A percentile compares a stretch with the other conserved stretches of the same genome.
Conservation (phyloP, 2,888 invertebrate genomes). For the Anoncus sp. region DNA sequence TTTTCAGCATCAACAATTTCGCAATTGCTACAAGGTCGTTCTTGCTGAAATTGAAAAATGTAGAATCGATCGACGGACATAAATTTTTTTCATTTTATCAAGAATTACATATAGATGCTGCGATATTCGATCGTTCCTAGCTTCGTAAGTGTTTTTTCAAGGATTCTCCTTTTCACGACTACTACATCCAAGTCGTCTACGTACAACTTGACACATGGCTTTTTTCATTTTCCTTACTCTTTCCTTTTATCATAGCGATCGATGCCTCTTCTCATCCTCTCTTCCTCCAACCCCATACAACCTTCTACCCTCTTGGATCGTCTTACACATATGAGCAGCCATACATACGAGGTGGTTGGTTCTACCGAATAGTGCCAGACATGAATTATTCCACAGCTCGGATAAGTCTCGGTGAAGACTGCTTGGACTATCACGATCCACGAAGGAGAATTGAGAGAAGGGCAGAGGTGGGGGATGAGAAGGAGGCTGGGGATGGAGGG, state of each 20-base stretch:
- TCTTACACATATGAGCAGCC: not conserved
- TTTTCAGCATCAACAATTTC: slow-evolving; percentile 1
- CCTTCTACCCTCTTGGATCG: not conserved
- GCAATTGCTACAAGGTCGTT: not conserved
- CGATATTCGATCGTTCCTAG: not conserved
- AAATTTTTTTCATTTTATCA: slow-evolving; percentile 15
- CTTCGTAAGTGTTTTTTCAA: slow-evolving; percentile 4
- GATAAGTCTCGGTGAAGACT: slow-evolving; percentile 50
- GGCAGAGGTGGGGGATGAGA: not conserved
- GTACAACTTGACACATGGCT: not conserved
- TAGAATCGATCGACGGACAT: not conserved
- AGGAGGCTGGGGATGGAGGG: not conserved
- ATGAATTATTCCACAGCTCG: slow-evolving; percentile 63
- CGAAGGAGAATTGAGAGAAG: slow-evolving; percentile 37
- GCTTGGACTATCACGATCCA: slow-evolving; percentile 26
- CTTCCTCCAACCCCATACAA: too few relatives aligned
- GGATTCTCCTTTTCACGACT: not conserved
- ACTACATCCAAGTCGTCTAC: not conserved
- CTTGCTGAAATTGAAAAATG: slow-evolving; percentile 2
- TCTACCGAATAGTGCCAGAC: not conserved
- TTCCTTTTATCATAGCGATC: not conserved
- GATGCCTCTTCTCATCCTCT: slow-evolving; percentile 2
- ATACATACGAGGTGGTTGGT: too few relatives aligned
- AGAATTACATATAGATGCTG: too few relatives aligned
- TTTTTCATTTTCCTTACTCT: slow-evolving; percentile 2